Conservation (phyloP, 2,113 vertebrate species). For the Bujurquina vittata region DNA sequence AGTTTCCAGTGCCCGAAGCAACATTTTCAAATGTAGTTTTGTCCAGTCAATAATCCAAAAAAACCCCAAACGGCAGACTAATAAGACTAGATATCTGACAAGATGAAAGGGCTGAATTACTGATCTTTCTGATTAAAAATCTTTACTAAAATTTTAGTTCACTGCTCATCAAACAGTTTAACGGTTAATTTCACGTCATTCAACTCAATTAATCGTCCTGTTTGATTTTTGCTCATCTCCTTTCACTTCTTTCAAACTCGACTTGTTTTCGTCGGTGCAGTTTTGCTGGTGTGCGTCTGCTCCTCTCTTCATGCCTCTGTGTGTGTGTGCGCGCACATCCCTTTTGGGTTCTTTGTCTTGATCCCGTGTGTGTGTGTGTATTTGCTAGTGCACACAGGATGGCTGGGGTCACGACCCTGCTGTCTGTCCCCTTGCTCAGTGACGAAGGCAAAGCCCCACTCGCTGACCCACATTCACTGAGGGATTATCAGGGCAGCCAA, state of each 20-base stretch:
- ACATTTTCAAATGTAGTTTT: not conserved
- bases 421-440: constrained; percentile 73
- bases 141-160: not conserved
- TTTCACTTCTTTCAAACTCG: not conserved
- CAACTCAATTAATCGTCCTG: not conserved
- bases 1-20: not conserved
- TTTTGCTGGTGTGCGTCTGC: constrained; percentile 17
- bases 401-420: constrained; percentile 59
- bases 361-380: not conserved
- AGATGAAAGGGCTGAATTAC: not conserved
- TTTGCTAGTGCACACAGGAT: not conserved
- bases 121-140: not conserved
- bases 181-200: not conserved
- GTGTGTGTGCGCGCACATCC: constrained; percentile 1
- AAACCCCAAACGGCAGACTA: accelerated
- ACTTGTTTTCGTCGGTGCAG: constrained; percentile 12
- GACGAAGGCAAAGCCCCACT: constrained; percentile 65
- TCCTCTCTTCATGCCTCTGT: constrained; percentile 22
- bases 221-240: not conserved
- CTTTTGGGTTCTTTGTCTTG: constrained; percentile 38
- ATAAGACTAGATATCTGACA: not conserved
- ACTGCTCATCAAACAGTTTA: not conserved
- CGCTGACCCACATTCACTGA: constrained; percentile 76
- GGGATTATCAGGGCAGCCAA: constrained; percentile 69
- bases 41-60: not conserved